Base-by-base conservation (phyloP, 2,113 vertebrate genomes). In the Alligator sinensis region DNA sequence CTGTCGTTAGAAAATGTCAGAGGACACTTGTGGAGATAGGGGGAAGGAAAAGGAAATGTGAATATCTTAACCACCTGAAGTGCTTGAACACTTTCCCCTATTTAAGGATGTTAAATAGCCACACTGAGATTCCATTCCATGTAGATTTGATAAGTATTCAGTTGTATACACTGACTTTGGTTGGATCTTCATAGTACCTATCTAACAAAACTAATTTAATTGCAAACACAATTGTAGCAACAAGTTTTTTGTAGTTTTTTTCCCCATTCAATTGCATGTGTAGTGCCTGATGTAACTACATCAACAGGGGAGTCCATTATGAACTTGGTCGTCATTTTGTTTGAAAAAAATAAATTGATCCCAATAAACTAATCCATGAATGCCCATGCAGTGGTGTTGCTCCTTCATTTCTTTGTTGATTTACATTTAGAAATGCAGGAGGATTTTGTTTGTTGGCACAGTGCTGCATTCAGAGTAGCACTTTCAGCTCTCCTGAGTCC, bases 31-130 rank as follows among this genome's bases (percentile, higher is more conserved):
- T 3, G 3, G 47, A 47, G 47, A 47, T 13, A 72, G 28, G n/a
- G 19, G 13, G 13, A 21, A 70, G 21, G 11, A 28, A 70, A 70
- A 19, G 66, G 17, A 70, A 70, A 34, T 9, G 18, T 11, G 19
- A 60, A 38, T 13, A 12, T 34, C 3, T 24, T 38, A 62, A 62
- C 47, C 61, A 6, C 19, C 17, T 68, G n/a, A 70, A 72, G 38
- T 72, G 68, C 38, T 22, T 24, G 68, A 12, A 72, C 19, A 38
- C 68, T 38, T 72, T 21, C 11, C 30, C 68, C 12, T 34, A 34
- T 72, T 38, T 30, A 34, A 19, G 38, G 89, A 84, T 91, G 84
- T 58, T 62, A 86, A 84, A 95, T 81, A 90, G 89, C 83, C 95
- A 90, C 81, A 91, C 82, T 68, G 30, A 96, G 83, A 94, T 78